phyloP scores from a whole-genome alignment of 2,888 invertebrate genomes.

The Ichneumoninae sp. region DNA sequence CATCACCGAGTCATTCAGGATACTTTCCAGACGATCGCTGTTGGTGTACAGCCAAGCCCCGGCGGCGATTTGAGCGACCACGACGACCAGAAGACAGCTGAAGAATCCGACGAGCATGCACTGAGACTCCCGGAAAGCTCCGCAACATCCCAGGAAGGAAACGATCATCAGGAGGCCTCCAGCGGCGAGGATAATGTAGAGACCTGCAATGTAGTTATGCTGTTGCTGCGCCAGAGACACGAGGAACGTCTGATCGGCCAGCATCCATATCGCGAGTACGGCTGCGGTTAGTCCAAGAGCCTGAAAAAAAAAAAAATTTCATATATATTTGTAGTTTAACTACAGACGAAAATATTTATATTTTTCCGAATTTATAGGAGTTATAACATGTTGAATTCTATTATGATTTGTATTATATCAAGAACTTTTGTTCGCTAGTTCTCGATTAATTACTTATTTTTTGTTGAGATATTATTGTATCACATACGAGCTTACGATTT shows the following conservation, averaged over 20 bases:
- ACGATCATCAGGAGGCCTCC: constrained; percentile 91
- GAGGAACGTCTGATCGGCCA: constrained; percentile 90
- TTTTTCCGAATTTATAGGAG: too few relatives aligned
- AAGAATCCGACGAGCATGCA: constrained; percentile 93
- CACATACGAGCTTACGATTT: too few relatives aligned
- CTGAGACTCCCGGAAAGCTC: constrained; percentile 91
- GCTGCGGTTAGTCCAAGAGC: constrained; percentile 89
- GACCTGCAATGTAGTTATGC: constrained; percentile 88
- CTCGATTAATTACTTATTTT: too few relatives aligned
- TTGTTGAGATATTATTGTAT: too few relatives aligned
- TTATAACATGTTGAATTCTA: too few relatives aligned
- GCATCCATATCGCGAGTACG: constrained; percentile 91
- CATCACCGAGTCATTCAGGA: constrained; percentile 85
- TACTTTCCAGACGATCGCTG: constrained; percentile 88
- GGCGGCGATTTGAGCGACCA: constrained; percentile 91
- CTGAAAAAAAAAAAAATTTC: constrained; percentile 84
- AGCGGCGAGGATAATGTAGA: constrained; percentile 90
- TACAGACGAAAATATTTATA: too few relatives aligned
- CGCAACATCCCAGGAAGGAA: constrained; percentile 93
- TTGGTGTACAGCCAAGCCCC: constrained; percentile 92
- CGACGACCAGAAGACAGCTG: constrained; percentile 90
- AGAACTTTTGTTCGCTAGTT: too few relatives aligned
- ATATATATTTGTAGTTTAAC: too few relatives aligned
- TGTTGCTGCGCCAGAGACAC: constrained; percentile 89
- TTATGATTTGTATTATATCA: too few relatives aligned